Conservation (phyloP, 2,888 invertebrate species). For the Ectemnius continuus region DNA sequence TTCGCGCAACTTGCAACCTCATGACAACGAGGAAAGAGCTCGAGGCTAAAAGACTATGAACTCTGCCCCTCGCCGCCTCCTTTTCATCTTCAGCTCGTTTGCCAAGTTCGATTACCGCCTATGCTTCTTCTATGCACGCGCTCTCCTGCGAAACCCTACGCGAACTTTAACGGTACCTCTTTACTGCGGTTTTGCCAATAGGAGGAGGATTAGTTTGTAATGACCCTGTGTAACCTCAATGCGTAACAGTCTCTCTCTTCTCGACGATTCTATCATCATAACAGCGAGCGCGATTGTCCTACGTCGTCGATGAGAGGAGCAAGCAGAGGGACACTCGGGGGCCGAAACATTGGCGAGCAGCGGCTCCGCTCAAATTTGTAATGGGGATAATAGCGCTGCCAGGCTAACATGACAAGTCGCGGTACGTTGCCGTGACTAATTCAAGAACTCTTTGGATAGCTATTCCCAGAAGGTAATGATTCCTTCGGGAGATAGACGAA, state of each 20-base stretch:
- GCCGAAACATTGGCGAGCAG: neutral
- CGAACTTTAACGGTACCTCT: neutral
- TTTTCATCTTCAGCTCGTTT: neutral
- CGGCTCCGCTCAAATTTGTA: slow-evolving; percentile 3
- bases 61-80: neutral
- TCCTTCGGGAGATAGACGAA: slow-evolving; percentile 7
- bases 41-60: slow-evolving; percentile 11
- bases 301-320: neutral
- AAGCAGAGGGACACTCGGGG: neutral
- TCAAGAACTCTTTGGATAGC: slow-evolving; percentile 13
- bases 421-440: neutral
- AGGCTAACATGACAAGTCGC: neutral
- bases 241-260: neutral
- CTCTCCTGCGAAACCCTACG: slow-evolving; percentile 4
- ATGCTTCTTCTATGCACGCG: neutral
- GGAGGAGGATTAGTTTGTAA: slow-evolving; percentile 1
- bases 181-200: neutral
- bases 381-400: neutral
- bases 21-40: slow-evolving; percentile 9
- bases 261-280: neutral
- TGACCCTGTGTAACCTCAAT: neutral
- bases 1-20: slow-evolving; percentile 12
- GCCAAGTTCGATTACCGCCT: slow-evolving; percentile 4
- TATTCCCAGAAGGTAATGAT: slow-evolving; percentile 18
- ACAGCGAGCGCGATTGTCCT: neutral